Conservation (phyloP, 2,113 vertebrate species). For the Trachemys scripta region DNA sequence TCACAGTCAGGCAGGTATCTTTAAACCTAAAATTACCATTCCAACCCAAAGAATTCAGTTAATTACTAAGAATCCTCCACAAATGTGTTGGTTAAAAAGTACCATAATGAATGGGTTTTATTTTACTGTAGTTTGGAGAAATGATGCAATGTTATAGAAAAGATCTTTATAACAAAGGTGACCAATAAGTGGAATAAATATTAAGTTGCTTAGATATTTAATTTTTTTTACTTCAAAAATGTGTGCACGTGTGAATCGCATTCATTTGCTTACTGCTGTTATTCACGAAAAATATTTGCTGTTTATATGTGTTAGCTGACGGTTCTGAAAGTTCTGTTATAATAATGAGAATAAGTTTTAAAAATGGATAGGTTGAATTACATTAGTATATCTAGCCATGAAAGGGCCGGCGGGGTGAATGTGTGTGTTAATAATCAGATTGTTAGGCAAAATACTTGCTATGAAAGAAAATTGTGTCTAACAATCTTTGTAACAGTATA, state of each 20-base stretch:
- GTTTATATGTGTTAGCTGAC: neutral
- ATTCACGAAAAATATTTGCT: neutral
- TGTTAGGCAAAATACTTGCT: neutral
- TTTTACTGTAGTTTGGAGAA: neutral
- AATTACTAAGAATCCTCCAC: neutral
- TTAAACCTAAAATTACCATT: neutral
- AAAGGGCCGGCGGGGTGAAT: neutral
- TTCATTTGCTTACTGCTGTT: neutral
- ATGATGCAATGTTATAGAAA: neutral
- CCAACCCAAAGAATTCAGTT: neutral
- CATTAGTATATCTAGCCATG: neutral
- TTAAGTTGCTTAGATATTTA: neutral
- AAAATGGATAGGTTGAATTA: neutral
- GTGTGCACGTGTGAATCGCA: neutral
- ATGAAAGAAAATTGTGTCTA: neutral
- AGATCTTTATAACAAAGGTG: neutral
- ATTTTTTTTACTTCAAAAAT: neutral
- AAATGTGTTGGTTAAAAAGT: neutral
- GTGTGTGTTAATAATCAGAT: neutral
- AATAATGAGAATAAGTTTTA: neutral
- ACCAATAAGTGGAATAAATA: neutral
- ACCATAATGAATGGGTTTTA: neutral
- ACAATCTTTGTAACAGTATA: neutral
- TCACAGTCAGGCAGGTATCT: neutral
- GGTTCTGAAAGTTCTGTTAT: neutral